Evolutionary conservation across 2,797 vertebrate genomes (phyloP).

Genomic region (Sebastiscus albofasciatus): DNA sequence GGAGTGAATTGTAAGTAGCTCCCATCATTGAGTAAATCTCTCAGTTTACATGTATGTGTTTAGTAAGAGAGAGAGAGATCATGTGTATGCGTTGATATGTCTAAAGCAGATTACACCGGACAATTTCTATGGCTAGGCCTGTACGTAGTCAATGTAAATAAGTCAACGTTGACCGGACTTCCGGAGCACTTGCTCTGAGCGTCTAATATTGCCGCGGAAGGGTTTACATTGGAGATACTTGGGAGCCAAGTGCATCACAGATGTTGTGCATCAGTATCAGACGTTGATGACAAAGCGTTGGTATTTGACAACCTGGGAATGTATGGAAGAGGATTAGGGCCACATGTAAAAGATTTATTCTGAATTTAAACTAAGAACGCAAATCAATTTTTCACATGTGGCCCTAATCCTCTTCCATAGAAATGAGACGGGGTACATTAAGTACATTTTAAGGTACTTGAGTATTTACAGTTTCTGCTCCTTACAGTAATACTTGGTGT

Average conservation of each 20-base stretch:
- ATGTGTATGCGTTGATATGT: too few species aligned
- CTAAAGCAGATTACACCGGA: too few species aligned
- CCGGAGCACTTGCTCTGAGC: not conserved
- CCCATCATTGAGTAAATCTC: too few species aligned
- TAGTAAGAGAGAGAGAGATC: too few species aligned
- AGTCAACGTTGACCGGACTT: fast-evolving
- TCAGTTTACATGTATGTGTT: too few species aligned
- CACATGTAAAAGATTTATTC: too few species aligned
- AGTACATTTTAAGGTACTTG: not conserved
- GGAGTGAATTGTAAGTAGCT: too few species aligned
- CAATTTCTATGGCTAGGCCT: too few species aligned
- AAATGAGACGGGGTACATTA: not conserved
- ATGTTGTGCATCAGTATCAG: not conserved
- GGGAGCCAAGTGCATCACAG: not conserved
- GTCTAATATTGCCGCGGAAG: not conserved
- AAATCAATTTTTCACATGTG: not conserved
- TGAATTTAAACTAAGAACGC: not conserved
- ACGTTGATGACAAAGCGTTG: not conserved
- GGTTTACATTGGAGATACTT: not conserved
- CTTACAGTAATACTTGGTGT: not conserved
- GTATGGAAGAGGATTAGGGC: not conserved
- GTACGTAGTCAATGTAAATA: too few species aligned
- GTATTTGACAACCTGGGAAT: not conserved
- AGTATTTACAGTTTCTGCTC: not conserved
- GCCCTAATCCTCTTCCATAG: not conserved